Evolutionary conservation across 2,113 vertebrate genomes (phyloP), one percentile per base, ranked within the genome.

Genomic region (Butastur rufipennis): DNA sequence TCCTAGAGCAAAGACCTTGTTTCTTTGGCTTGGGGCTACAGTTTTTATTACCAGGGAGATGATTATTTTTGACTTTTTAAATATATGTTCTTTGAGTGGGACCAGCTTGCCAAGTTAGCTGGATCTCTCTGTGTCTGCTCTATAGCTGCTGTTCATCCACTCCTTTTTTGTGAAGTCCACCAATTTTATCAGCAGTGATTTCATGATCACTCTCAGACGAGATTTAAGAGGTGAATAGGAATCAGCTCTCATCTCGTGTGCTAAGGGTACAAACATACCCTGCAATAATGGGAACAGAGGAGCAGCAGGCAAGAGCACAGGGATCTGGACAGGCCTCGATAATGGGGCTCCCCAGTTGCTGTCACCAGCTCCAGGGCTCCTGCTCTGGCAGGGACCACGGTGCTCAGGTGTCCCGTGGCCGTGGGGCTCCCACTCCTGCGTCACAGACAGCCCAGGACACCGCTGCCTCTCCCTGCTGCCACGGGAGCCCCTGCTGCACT

Each of bases 301-400:
- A 50, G 27, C 48, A 25, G 59, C 22, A 19, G 47, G 67, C 18
- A 8, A 23, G 52, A 47, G 29, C 42, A 5, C 1, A 8, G 19
- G 31, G 40, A 13, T 10, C 56, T 15, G 71, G 52, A 22, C 5
- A 2, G 2, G 10, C 19, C 29, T 25, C 5, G 7, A 1, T 16
- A 38, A 23, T 4, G 6, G 40, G 22, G 36, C 43, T 34, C 40
- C 40, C 29, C 11, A 4, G n/a, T 22, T 16, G 48, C 86, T 13
- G 48, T 12, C 86, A 23, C 58, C 43, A 3, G 43, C 31, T 9
- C n/a, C 5, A 1, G 36, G 19, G 29, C 29, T 47, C 10, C 31
- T n/a, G 38, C 58, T 43, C 20, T 20, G 2, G 16, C 1, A 2
- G 31, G 53, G 8, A 40, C 32, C 3, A 0, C 43, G 7, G 67